A percentile compares a stretch with the other conserved stretches of the same genome.
Conservation (phyloP, 2,888 invertebrate species). For the Lasiommata megera region DNA sequence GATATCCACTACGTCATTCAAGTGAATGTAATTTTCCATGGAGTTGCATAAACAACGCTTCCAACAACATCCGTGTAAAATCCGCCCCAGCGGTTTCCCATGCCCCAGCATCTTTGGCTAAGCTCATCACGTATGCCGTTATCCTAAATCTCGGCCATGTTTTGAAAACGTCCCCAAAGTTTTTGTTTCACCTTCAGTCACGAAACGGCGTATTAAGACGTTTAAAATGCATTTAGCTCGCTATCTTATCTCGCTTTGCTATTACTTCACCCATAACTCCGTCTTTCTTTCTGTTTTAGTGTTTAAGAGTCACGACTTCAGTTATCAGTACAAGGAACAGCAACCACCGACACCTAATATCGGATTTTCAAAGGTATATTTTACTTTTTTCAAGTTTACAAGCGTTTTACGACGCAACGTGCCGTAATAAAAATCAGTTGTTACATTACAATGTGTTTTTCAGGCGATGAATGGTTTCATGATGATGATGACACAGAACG, state of each 20-base stretch:
- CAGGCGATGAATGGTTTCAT: conserved; percentile 98
- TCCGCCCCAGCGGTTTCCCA: conserved; percentile 61
- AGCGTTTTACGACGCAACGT: conserved; percentile 49
- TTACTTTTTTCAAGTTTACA: conserved; percentile 42
- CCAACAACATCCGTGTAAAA: conserved; percentile 47
- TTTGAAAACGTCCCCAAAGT: conserved; percentile 66
- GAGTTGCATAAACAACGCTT: conserved; percentile 15
- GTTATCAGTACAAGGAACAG: conserved; percentile 84
- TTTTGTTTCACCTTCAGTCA: conserved; percentile 78
- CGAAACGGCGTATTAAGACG: conserved; percentile 78
- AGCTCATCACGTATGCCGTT: conserved; percentile 70
- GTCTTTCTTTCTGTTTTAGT: conserved; percentile 88
- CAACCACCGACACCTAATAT: conserved; percentile 90
- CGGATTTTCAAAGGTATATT: conserved; percentile 93
- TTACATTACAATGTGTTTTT: conserved; percentile 66
- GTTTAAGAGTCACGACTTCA: conserved; percentile 90
- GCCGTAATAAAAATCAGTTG: conserved; percentile 47
- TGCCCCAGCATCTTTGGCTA: conserved; percentile 60
- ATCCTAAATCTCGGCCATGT: conserved; percentile 61
- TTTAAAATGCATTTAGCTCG: conserved; percentile 78
- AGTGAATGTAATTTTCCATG: neutral
- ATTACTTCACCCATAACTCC: conserved; percentile 75
- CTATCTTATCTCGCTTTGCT: conserved; percentile 75
- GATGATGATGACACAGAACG: conserved; percentile 99
- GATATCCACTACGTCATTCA: too few relatives aligned